A percentile compares a stretch with the other conserved stretches of the same genome.
phyloP scores from a whole-genome alignment of 2,113 vertebrate genomes.

The Mastomys natalensis region DNA sequence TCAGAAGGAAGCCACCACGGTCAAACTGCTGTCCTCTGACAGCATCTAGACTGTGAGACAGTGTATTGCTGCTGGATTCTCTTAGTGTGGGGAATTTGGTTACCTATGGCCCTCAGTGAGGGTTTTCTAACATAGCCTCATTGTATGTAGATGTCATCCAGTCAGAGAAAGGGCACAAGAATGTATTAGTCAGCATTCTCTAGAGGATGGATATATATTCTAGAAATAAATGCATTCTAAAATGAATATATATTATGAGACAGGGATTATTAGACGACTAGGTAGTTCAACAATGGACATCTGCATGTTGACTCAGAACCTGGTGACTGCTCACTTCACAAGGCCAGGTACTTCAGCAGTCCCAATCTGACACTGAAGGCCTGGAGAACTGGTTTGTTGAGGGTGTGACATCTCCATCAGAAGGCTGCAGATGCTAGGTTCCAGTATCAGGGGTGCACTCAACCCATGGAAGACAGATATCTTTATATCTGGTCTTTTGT shows the following conservation, averaged over 20 bases:
- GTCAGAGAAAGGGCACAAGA: background rate
- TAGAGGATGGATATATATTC: background rate
- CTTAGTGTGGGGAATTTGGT: background rate
- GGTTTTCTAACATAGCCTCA: background rate
- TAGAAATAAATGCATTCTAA: background rate
- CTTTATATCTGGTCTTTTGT: background rate
- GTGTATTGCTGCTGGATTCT: background rate
- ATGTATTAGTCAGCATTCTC: background rate
- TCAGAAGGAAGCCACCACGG: background rate
- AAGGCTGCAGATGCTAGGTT: too few relatives aligned
- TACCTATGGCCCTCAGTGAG: background rate
- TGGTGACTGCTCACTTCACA: background rate
- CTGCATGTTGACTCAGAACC: background rate
- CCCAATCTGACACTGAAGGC: background rate
- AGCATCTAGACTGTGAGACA: background rate
- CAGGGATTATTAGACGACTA: background rate
- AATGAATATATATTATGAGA: background rate
- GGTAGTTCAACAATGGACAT: background rate
- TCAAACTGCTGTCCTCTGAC: background rate
- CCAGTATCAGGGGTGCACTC: background rate
- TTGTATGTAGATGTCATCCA: background rate
- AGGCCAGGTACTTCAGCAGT: background rate
- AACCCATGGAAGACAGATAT: background rate
- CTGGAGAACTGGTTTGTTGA: too few relatives aligned
- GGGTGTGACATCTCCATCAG: background rate